Conservation (phyloP, 2,888 invertebrate species). For the Euplagia quadripunctaria region DNA sequence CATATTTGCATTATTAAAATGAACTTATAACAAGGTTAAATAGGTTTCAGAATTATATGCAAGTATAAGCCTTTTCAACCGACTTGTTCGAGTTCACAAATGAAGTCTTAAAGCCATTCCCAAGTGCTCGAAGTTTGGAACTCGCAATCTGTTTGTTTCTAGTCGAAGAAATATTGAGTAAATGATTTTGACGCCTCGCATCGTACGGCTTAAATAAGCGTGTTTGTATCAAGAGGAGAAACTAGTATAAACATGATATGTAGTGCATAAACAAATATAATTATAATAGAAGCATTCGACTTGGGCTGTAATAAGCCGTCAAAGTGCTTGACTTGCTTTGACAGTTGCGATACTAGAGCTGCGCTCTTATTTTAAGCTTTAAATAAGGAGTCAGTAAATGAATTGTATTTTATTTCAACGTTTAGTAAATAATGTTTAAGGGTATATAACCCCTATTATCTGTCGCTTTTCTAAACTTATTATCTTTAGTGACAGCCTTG, state of each 20-base stretch:
- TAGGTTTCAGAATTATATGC: background rate
- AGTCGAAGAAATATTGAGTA: slow-evolving; percentile 27
- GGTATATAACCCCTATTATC: too few relatives aligned
- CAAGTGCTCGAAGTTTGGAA: slow-evolving; percentile 40
- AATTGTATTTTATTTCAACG: too few relatives aligned
- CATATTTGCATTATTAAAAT: background rate
- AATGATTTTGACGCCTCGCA: slow-evolving; percentile 16
- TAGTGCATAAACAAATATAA: too few relatives aligned
- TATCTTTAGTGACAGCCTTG: too few relatives aligned
- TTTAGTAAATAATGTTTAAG: too few relatives aligned
- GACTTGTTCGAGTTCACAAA: slow-evolving; percentile 25
- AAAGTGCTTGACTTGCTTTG: too few relatives aligned
- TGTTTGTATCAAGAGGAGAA: slow-evolving; percentile 1
- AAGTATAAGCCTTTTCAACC: slow-evolving; percentile 8
- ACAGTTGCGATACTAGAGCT: too few relatives aligned
- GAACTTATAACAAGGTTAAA: background rate
- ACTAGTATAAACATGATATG: background rate
- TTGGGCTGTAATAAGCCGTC: too few relatives aligned
- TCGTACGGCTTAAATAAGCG: slow-evolving; percentile 11
- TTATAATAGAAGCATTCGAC: too few relatives aligned
- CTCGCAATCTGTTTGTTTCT: slow-evolving; percentile 48
- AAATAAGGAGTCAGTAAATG: too few relatives aligned
- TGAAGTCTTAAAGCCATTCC: slow-evolving; percentile 45
- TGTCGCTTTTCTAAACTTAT: too few relatives aligned
- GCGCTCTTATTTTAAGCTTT: too few relatives aligned